Percentiles rank a stretch among this genome's conserved stretches.
Evolutionary conservation across 2,888 invertebrate genomes (phyloP).

Genomic region (Lepidochrysops patricia): DNA sequence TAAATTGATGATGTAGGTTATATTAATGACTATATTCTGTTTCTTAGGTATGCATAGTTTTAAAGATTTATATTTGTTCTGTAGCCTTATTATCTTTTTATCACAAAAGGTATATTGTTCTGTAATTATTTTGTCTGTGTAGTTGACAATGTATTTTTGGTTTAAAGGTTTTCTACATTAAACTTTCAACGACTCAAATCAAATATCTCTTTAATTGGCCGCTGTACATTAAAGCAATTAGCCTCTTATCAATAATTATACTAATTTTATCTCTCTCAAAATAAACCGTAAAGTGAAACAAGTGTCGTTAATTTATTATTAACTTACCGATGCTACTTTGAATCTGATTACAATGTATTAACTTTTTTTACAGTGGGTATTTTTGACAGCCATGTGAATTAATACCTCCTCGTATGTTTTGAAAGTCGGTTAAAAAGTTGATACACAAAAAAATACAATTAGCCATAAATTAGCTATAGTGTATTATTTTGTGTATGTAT

Average conservation of each 20-base stretch:
- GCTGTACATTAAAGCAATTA: constrained; percentile 30
- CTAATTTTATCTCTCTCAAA: constrained; percentile 18
- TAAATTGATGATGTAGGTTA: neutral
- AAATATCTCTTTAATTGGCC: constrained; percentile 9
- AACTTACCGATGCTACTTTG: neutral
- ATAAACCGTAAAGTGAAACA: neutral
- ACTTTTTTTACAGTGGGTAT: too few relatives aligned
- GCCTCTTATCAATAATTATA: constrained; percentile 23
- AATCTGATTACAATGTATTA: neutral
- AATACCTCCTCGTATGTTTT: too few relatives aligned
- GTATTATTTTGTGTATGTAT: neutral
- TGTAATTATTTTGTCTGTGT: neutral
- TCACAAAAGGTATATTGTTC: neutral
- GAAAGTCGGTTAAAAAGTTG: too few relatives aligned
- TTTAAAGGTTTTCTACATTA: neutral
- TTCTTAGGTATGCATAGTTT: neutral
- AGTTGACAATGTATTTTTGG: neutral
- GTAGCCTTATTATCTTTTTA: neutral
- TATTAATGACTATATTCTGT: constrained; percentile 1
- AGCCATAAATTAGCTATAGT: too few relatives aligned
- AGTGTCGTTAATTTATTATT: neutral
- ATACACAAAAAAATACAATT: too few relatives aligned
- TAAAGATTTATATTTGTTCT: neutral
- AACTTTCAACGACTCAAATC: neutral
- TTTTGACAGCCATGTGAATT: too few relatives aligned